Percentiles rank a stretch among this genome's conserved stretches.
These are phyloP conservation scores for Laterallus jamaicensis DNA, from an alignment of 2,113 vertebrate genomes.

Conservation along the genomic window DNA sequence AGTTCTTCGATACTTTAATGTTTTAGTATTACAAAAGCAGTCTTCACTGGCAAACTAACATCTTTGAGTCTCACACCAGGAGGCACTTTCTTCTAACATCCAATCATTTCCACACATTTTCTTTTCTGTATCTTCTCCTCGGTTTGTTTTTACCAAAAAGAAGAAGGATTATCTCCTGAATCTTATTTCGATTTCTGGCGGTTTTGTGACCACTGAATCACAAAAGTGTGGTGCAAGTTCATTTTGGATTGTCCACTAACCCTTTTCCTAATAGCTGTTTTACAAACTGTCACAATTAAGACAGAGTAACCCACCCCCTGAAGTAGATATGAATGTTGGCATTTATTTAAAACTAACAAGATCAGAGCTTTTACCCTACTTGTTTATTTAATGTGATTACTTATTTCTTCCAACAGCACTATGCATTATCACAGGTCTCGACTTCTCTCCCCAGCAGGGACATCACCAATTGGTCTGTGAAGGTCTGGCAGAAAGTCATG, in stretches of 20 bases:
- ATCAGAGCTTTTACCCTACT: neutral
- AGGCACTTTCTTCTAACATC: neutral
- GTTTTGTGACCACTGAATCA: neutral
- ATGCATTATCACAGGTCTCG: neutral
- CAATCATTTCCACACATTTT: neutral
- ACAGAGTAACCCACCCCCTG: neutral
- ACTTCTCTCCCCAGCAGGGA: neutral
- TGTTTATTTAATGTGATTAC: neutral
- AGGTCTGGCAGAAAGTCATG: accelerated
- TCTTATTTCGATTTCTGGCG: neutral
- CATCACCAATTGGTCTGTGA: neutral
- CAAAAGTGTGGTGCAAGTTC: neutral
- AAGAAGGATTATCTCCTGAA: neutral
- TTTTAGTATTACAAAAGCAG: neutral
- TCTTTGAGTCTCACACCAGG: neutral
- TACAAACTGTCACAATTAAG: neutral
- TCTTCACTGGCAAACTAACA: neutral
- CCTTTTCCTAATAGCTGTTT: neutral
- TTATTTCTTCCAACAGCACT: neutral
- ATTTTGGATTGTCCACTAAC: neutral
- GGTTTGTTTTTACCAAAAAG: neutral
- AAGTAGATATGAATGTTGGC: neutral
- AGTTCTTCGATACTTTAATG: neutral
- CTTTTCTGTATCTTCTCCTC: neutral
- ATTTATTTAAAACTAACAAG: neutral